Percentiles rank a stretch among this genome's conserved stretches.
These are phyloP conservation scores for Cantharis nigra DNA, from an alignment of 2,888 invertebrate species.

Conservation along the genomic window DNA sequence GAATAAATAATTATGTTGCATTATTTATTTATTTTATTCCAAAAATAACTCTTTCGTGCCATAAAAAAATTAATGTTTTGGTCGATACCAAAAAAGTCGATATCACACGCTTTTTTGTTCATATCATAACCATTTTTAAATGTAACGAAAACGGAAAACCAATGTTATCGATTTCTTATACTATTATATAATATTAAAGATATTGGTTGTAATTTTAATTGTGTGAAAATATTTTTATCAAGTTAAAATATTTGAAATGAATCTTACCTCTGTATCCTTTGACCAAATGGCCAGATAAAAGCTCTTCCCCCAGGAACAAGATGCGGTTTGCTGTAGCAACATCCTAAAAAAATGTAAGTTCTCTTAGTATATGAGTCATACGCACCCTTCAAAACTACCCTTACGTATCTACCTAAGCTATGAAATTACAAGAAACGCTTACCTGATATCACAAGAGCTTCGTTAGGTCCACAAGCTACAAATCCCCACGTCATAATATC, in stretches of 20 bases:
- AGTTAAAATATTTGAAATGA: background rate
- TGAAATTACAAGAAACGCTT: conserved; percentile 42
- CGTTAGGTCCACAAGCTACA: conserved; percentile 93
- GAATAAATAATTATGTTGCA: background rate
- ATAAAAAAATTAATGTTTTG: background rate
- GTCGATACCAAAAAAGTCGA: background rate
- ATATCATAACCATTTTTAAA: background rate
- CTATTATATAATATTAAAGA: background rate
- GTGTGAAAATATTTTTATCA: background rate
- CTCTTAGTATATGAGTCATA: background rate
- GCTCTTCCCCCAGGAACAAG: conserved; percentile 95
- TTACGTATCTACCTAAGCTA: background rate
- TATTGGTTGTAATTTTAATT: background rate
- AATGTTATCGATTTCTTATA: background rate
- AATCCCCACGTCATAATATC: conserved; percentile 70
- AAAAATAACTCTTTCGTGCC: background rate
- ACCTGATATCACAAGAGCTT: conserved; percentile 94
- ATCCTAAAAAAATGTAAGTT: conserved; percentile 67
- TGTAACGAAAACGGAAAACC: too few relatives aligned
- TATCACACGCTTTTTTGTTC: background rate
- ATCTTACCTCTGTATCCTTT: conserved; percentile 76
- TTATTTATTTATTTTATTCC: background rate
- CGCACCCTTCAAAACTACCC: conserved; percentile 2
- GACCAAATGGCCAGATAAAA: conserved; percentile 95
- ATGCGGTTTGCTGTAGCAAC: conserved; percentile 91